A percentile compares a stretch with the other conserved stretches of the same genome.
These are phyloP conservation scores for Drosophila hamatofila DNA, from an alignment of 2,888 invertebrate genomes.

Conservation along the genomic window DNA sequence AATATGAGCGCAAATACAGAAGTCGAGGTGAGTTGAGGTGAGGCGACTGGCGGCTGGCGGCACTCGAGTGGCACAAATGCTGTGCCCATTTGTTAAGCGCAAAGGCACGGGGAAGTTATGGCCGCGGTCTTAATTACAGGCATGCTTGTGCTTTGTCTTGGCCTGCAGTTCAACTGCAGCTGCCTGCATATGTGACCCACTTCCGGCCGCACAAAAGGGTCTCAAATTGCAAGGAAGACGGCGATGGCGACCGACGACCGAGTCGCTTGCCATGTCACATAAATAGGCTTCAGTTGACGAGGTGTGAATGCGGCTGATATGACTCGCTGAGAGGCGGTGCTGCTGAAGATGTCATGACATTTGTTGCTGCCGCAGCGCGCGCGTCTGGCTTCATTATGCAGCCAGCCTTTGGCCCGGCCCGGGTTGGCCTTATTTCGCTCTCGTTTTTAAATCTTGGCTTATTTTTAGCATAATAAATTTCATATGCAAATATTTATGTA, in stretches of 20 bases:
- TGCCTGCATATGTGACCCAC: conserved; percentile 74
- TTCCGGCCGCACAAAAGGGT: conserved; percentile 73
- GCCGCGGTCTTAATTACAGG: conserved; percentile 72
- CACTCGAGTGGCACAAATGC: conserved; percentile 67
- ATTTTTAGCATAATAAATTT: conserved; percentile 84
- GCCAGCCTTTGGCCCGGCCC: conserved; percentile 25
- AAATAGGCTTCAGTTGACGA: conserved; percentile 61
- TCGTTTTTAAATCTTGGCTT: conserved; percentile 83
- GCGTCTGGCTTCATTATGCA: conserved; percentile 69
- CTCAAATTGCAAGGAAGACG: conserved; percentile 61
- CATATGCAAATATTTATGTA: conserved; percentile 83
- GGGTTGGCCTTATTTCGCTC: conserved; percentile 74
- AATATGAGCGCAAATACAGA: conserved; percentile 36
- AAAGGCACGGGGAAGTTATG: conserved; percentile 9
- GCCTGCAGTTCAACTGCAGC: conserved; percentile 37
- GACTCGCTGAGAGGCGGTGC: conserved; percentile 3
- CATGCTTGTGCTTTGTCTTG: conserved; percentile 65
- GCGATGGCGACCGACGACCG: conserved; percentile 16
- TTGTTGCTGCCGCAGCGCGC: conserved; percentile 48
- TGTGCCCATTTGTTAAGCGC: conserved; percentile 59
- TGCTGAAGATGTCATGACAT: conserved; percentile 74
- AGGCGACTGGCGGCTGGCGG: conserved; percentile 7
- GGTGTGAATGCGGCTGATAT: conserved; percentile 68
- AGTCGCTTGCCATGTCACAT: conserved; percentile 51
- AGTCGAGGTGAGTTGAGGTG: neutral